Evolutionary conservation across 2,888 invertebrate species (phyloP), one percentile per base, ranked within the genome.

Genomic region (Ochropleura plecta): DNA sequence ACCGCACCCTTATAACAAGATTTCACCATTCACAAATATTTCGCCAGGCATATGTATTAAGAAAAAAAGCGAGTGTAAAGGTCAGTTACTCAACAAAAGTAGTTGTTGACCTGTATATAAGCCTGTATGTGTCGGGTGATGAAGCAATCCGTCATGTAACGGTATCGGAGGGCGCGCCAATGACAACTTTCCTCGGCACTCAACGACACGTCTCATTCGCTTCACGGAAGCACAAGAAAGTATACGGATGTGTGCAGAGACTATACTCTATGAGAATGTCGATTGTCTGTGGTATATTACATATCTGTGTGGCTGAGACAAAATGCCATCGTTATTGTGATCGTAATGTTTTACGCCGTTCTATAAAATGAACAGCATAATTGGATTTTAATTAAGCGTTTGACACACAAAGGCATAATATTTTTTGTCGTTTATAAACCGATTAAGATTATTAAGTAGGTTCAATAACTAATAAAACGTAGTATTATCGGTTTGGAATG

Each of bases 131-230:
- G 81, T 85, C 78, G 78, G 84, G 77, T 74, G 81, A 83, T 92
- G 90, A 83, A 87, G 92, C 91, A 90, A 91, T 89, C 83, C 79
- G 86, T 89, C 88, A 85, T 82, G 75, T 86, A 88, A 90, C 89
- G 88, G 89, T 88, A 89, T 85, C 81, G 81, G 86, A 92, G 92
- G 93, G 92, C 90, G 92, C 90, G 91, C 88, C 86, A 68, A 62
- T 89, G 88, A 86, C 91, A 90, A 93, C 93, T 94, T 94, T 94
- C 94, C 90, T 92, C 89, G 78, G 75, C 81, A 84, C 82, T 82
- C 73, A 74, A 76, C 77, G 81, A 82, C 85, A 85, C 78, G 86
- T 85, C 88, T 82, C 77, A 82, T 83, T 83, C 85, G 87, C 88
- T 92, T 90, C 90, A 87, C 88, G 89, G 92, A 92, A 91, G 87